phyloP scores from a whole-genome alignment of 2,888 invertebrate species.

The Sinohyriopsis cumingii region DNA sequence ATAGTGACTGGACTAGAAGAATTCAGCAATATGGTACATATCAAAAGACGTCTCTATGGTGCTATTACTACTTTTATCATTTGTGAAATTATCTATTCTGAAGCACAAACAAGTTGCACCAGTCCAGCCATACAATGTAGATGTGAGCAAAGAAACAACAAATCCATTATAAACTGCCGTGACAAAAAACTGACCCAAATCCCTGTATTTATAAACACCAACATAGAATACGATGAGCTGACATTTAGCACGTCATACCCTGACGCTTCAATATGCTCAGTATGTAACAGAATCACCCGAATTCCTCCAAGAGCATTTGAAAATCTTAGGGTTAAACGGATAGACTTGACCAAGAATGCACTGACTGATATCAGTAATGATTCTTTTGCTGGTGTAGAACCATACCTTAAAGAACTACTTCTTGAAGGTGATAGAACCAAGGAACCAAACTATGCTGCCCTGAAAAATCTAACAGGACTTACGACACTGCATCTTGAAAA shows the following conservation, averaged over 20 bases:
- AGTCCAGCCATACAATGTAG: no score
- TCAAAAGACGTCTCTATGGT: no score
- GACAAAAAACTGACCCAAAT: constrained; percentile 22
- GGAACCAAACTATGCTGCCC: constrained; percentile 24
- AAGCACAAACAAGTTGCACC: no score
- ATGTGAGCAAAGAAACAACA: no score
- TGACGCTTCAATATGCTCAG: constrained; percentile 4
- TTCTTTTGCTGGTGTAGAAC: constrained; percentile 86
- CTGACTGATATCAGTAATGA: constrained; percentile 87
- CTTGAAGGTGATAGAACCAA: constrained; percentile 71
- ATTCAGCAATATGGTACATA: no score
- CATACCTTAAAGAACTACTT: constrained; percentile 86
- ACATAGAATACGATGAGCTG: constrained; percentile 42
- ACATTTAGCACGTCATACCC: constrained; percentile 25
- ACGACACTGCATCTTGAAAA: constrained; percentile 35
- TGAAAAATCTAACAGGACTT: constrained; percentile 32
- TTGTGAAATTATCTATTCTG: no score
- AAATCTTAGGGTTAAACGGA: constrained; percentile 86
- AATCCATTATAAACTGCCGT: constrained; percentile 37
- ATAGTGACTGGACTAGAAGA: no score
- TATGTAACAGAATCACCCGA: constrained; percentile 33
- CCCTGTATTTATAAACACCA: constrained; percentile 19
- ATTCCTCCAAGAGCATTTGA: constrained; percentile 79
- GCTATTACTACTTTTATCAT: no score
- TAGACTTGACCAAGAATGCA: constrained; percentile 87